These are phyloP conservation scores for Drosophila sucinea DNA, from an alignment of 1,140 invertebrate genomes.

Conservation along the genomic window DNA sequence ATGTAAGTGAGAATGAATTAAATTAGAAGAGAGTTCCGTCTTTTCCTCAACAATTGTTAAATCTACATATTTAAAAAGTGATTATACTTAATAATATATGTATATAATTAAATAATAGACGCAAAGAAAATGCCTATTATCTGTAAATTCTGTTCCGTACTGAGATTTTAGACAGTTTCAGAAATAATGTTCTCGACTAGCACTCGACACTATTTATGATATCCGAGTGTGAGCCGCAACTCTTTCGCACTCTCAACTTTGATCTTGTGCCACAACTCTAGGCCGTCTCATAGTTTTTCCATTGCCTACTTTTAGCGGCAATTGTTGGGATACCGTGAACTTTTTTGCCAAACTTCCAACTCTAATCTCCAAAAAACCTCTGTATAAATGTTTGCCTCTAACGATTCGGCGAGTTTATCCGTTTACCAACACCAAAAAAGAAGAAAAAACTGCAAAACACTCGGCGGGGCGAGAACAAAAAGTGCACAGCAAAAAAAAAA, in stretches of 20 bases:
- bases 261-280: background rate
- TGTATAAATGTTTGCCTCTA: slow-evolving; percentile 66
- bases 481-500: slow-evolving; percentile 45
- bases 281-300: background rate
- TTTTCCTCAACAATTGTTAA: too few species aligned
- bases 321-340: slow-evolving; percentile 16
- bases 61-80: too few species aligned
- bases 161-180: too few species aligned
- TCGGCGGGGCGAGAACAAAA: slow-evolving; percentile 37
- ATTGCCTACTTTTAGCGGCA: slow-evolving; percentile 55
- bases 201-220: background rate
- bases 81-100: too few species aligned
- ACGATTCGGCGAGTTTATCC: slow-evolving; percentile 63
- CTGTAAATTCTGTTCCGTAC: too few species aligned
- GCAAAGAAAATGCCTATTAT: too few species aligned
- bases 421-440: slow-evolving; percentile 68
- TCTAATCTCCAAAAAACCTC: slow-evolving; percentile 35
- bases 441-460: slow-evolving; percentile 41
- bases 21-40: too few species aligned
- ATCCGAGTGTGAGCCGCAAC: background rate
- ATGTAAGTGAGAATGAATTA: too few species aligned
- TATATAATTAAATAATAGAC: too few species aligned
- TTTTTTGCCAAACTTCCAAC: slow-evolving; percentile 33
- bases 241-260: background rate
- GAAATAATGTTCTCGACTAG: too few species aligned